Conservation (phyloP, 2,888 invertebrate genomes). For the Dyspetes luteomarginatus region DNA sequence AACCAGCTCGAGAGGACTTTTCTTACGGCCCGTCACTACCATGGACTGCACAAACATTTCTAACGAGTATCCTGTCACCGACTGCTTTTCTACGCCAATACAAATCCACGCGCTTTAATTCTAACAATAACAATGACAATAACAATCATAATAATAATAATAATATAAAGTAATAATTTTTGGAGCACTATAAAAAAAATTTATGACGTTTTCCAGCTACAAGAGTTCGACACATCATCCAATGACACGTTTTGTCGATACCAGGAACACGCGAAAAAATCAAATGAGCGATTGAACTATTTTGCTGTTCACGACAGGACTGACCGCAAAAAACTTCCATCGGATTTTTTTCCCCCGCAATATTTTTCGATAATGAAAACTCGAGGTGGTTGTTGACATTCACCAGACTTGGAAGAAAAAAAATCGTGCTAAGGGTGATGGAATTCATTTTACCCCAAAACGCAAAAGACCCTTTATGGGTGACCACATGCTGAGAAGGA, state of each 20-base stretch:
- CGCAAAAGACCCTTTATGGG: background rate
- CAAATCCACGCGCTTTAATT: conserved; percentile 1
- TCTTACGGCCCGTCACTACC: conserved; percentile 48
- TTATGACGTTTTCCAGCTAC: background rate
- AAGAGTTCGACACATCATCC: background rate
- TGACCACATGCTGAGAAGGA: conserved; percentile 67
- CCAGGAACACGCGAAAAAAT: conserved; percentile 32
- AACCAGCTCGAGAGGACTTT: background rate
- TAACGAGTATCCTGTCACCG: conserved; percentile 41
- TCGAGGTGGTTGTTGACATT: conserved; percentile 55
- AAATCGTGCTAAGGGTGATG: background rate
- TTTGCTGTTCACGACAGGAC: conserved; percentile 33
- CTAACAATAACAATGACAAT: too few species aligned
- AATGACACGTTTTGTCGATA: conserved; percentile 22
- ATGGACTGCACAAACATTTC: conserved; percentile 23
- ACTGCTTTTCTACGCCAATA: background rate
- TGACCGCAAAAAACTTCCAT: conserved; percentile 49
- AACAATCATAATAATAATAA: too few species aligned
- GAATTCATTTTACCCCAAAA: conserved; percentile 27
- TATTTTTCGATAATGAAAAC: conserved; percentile 35
- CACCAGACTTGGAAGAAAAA: conserved; percentile 6
- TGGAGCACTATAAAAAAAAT: conserved; percentile 11
- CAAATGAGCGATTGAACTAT: conserved; percentile 8
- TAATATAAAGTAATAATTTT: too few species aligned
- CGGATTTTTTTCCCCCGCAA: conserved; percentile 22